phyloP scores from a whole-genome alignment of 2,797 vertebrate genomes.

The Coluber constrictor region DNA sequence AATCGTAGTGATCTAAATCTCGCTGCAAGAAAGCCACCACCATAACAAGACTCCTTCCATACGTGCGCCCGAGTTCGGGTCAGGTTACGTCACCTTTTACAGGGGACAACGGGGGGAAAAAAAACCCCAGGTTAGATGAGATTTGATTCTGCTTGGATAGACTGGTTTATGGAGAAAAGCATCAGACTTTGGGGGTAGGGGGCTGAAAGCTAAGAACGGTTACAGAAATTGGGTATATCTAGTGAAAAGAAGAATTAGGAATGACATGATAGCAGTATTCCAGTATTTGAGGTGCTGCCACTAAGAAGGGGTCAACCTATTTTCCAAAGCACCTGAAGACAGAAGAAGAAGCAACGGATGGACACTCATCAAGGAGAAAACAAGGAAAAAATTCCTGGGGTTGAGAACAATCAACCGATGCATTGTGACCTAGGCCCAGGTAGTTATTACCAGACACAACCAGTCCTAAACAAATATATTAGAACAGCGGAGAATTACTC shows the following conservation, averaged over 20 bases:
- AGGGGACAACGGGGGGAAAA: background rate
- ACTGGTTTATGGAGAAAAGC: background rate
- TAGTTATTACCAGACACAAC: no score
- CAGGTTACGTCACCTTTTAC: background rate
- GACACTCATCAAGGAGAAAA: background rate
- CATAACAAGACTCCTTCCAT: background rate
- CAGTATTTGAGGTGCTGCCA: background rate
- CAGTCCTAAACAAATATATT: no score
- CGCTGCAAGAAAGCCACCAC: constrained; percentile 52
- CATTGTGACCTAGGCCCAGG: no score
- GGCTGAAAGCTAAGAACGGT: background rate
- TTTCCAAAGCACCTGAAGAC: background rate
- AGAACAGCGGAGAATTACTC: no score
- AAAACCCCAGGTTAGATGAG: background rate
- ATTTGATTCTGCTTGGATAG: background rate
- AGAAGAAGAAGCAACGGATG: background rate
- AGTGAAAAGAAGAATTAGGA: background rate
- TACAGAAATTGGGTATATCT: background rate
- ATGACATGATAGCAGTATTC: background rate
- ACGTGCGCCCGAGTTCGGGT: background rate
- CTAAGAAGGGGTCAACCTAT: background rate
- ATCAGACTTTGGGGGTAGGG: background rate
- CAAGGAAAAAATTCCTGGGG: background rate
- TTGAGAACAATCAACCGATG: background rate
- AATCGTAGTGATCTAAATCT: constrained; percentile 52